These are phyloP conservation scores for Selene dorsalis DNA, from an alignment of 2,797 vertebrate genomes.

Conservation along the genomic window DNA sequence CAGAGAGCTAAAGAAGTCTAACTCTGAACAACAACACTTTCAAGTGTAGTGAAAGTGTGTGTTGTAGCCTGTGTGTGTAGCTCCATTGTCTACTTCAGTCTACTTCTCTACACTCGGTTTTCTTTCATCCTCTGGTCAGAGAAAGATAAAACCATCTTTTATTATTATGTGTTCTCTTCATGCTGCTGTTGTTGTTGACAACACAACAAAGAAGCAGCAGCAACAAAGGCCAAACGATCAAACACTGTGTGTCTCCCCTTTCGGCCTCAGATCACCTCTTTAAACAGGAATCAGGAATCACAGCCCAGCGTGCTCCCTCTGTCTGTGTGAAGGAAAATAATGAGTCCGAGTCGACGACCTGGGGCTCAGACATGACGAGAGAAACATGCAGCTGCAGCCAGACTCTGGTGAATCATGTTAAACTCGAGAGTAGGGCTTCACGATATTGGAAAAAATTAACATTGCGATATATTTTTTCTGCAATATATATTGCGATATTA, in stretches of 20 bases:
- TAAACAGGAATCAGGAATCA: background rate
- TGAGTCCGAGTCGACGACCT: background rate
- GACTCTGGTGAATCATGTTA: background rate
- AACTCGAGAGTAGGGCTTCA: too few species aligned
- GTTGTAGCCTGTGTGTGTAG: too few species aligned
- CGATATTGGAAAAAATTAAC: too few species aligned
- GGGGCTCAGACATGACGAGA: background rate
- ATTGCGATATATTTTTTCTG: too few species aligned
- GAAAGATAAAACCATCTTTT: background rate
- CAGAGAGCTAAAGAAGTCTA: background rate
- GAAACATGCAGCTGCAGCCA: background rate
- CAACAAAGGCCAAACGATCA: constrained; percentile 21
- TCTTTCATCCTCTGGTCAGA: constrained; percentile 2
- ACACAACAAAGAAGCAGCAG: constrained; percentile 1
- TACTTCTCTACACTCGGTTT: constrained; percentile 16
- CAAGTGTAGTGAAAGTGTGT: too few species aligned
- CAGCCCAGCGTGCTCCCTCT: background rate
- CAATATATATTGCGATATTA: too few species aligned
- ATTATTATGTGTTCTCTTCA: constrained; percentile 19
- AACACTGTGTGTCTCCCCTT: background rate
- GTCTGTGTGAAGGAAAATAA: background rate
- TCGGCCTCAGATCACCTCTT: background rate
- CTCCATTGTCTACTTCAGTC: background rate
- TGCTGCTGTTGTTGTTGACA: background rate
- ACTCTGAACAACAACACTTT: background rate